phyloP scores from a whole-genome alignment of 2,797 vertebrate genomes.

The Mus caroli region DNA sequence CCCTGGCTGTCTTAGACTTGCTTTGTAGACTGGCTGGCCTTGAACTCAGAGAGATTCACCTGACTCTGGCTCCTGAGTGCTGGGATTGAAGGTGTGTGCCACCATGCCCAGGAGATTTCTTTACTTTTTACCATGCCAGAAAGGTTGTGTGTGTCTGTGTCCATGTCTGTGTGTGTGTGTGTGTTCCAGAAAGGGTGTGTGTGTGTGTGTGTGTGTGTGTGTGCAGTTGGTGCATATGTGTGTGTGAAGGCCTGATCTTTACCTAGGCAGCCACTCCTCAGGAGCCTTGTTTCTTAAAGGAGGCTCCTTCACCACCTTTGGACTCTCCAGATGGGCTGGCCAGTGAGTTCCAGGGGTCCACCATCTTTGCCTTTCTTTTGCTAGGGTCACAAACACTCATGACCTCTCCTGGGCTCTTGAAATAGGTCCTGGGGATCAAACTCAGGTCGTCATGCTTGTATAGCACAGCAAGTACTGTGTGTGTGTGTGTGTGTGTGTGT shows the following conservation, averaged over 20 bases:
- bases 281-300: background rate
- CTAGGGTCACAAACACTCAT: too few relatives aligned
- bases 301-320: background rate
- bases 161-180: too few relatives aligned
- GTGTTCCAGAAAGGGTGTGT: too few relatives aligned
- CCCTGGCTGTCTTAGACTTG: too few relatives aligned
- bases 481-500: background rate
- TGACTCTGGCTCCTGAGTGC: background rate
- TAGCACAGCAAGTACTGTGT: too few relatives aligned
- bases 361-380: background rate
- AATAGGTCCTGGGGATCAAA: background rate
- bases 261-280: background rate
- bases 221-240: too few relatives aligned
- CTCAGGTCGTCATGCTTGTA: background rate
- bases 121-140: background rate
- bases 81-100: too few relatives aligned
- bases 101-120: background rate
- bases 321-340: background rate
- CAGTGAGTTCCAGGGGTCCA: too few relatives aligned
- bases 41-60: background rate
- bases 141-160: background rate
- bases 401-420: too few relatives aligned
- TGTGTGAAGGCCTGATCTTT: background rate
- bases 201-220: background rate
- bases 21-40: background rate